Evolutionary conservation across 2,888 invertebrate genomes (phyloP).

Genomic region (Trachelus stipa): DNA sequence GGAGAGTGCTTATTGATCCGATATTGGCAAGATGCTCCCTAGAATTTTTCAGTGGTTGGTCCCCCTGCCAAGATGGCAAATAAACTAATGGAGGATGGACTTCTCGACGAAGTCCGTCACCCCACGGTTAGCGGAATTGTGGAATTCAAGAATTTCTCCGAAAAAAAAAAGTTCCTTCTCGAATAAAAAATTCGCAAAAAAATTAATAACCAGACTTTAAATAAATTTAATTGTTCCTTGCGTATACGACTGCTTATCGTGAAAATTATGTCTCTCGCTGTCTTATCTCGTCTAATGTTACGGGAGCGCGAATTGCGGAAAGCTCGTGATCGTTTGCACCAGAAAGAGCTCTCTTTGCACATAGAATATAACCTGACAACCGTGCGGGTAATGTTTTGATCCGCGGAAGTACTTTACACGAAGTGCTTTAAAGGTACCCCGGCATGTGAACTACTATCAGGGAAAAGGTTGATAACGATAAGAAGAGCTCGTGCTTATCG

Average conservation of each 20-base stretch:
- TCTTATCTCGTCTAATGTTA: neutral
- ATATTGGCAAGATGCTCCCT: slow-evolving; percentile 20
- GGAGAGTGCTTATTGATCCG: slow-evolving; percentile 16
- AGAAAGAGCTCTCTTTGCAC: neutral
- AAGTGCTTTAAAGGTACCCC: neutral
- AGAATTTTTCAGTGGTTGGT: neutral
- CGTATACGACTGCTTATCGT: neutral
- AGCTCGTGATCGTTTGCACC: neutral
- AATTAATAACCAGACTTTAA: too few species aligned
- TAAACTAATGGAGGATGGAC: neutral
- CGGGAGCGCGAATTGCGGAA: neutral
- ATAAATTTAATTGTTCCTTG: neutral
- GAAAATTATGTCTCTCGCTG: neutral
- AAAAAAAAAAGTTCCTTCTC: fast-evolving
- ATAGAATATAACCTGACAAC: neutral
- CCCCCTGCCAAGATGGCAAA: neutral
- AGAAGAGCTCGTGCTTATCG: neutral
- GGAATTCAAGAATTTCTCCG: neutral
- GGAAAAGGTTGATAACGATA: neutral
- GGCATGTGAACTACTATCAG: neutral
- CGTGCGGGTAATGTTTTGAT: neutral
- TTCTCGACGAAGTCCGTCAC: neutral
- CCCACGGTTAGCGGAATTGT: neutral
- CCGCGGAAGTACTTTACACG: neutral
- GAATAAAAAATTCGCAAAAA: too few species aligned